Base-by-base conservation (phyloP, 64 coral and sea anemone genomes). In the Orbicella faveolata region DNA sequence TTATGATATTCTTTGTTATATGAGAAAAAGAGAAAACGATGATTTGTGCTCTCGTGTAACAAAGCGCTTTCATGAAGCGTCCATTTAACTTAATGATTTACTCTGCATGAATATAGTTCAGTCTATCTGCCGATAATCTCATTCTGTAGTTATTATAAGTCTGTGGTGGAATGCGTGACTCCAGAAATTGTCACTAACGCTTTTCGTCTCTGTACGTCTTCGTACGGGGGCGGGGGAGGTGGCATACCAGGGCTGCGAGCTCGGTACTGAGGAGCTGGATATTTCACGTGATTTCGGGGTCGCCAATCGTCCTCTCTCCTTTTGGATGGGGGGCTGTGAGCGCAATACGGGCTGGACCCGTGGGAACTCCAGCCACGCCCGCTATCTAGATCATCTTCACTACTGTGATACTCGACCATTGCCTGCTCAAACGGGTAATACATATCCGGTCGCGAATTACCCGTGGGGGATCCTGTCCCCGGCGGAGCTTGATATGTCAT, bases 381-480 rank as follows among this genome's bases (percentile, higher is more conserved):
- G n/a, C 91, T 93, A 37, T 94, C 95, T 13, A 87, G 75, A 36
- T 91, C 95, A 68, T 90, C 92, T 1, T 92, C 95, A 57, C 92
- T 97, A 34, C 95, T 87, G 51, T 82, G 79, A 23, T 73, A 90
- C 73, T 93, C 91, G 9, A 34, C 44, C 6, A 77, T 36, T 68
- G 35, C 35, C 3, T 64, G 44, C 10, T 66, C 81, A 76, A 91
- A 75, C 13, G 82, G 90, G 15, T 84, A 86, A 37, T 92, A 92
- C 48, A 92, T 87, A 35, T 92, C 90, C 2, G 75, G 74, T 19
- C 93, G 34, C 20, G 81, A 69, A 77, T 63, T 63, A 52, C 61
- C 26, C 6, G 33, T 73, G 9, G 91, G 69, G 17, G 86, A 88
- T 78, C 48, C 37, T n/a, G 69, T 26, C 37, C 54, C 72, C 26